Evolutionary conservation across 2,888 invertebrate species (phyloP), one percentile per base, ranked within the genome.

Genomic region (Catocala sponsa): DNA sequence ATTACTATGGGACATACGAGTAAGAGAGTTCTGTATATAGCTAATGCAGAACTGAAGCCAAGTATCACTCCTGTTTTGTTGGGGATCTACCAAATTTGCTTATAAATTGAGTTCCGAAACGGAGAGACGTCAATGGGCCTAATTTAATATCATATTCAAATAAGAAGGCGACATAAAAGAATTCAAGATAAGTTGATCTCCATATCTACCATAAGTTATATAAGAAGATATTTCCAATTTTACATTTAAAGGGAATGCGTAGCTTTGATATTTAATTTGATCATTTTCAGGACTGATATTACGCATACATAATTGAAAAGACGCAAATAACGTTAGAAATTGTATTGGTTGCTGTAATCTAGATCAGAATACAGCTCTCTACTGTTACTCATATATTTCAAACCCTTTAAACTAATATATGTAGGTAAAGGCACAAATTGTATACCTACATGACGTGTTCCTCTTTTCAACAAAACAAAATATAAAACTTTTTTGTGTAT

Each of bases 91-190:
- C 65, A 80, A 81, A 85, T 85, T 83, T 83, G 80, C 83, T 83
- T 85, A 80, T 76, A 83, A 82, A 85, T 86, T 79, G 82, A 78
- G 71, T 86, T 81, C 73, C 63, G 71, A 72, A 73, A 72, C 72
- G 70, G 74, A 76, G 76, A 81, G 74, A 81, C 74, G 75, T 80
- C 80, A 80, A 69, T 64, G 68, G 70, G 59, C 63, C 74, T 79
- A 78, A 82, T 81, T 82, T 77, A 76, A 81, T 81, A 68, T 76
- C 67, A 65, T 76, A 80, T 80, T 80, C 78, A 77, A 80, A 80
- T 78, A 69, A 49, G 70, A 48, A 58, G 63, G 55, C 58, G 52
- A 59, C 52, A 69, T 61, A 65, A 75, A 70, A 68, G 65, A 76
- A 80, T 78, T 55, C 70, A 68, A 73, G 81, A 78, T 79, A 73